These are phyloP conservation scores for Rhinella marina DNA, from an alignment of 2,797 vertebrate genomes.

Conservation along the genomic window DNA sequence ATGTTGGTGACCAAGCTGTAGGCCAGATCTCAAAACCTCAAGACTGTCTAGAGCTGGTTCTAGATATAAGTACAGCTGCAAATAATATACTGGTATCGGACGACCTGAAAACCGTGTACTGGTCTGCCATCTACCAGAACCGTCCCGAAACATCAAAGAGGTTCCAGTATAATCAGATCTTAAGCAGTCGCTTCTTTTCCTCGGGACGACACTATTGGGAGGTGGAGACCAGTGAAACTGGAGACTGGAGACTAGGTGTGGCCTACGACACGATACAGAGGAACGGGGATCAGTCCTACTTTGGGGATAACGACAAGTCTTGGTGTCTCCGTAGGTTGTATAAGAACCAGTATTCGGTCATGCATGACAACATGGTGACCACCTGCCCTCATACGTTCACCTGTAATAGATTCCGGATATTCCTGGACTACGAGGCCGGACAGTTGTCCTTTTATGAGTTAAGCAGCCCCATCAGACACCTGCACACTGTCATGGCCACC, in stretches of 20 bases:
- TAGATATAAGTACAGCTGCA: conserved; percentile 10
- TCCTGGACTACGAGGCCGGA: background rate
- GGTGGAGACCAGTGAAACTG: conserved; percentile 29
- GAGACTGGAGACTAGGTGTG: conserved; percentile 20
- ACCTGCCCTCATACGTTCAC: background rate
- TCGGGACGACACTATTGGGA: conserved; percentile 37
- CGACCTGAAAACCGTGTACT: background rate
- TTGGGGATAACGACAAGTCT: conserved; percentile 32
- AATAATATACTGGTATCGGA: background rate
- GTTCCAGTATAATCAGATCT: conserved; percentile 28
- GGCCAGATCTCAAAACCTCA: background rate
- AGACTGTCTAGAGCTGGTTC: background rate
- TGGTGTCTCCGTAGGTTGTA: conserved; percentile 35
- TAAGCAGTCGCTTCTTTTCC: conserved; percentile 17
- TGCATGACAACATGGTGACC: background rate
- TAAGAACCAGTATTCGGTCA: background rate
- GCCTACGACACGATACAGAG: background rate
- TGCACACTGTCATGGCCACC: background rate
- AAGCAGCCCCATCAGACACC: background rate
- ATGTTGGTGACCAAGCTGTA: background rate
- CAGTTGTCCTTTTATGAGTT: background rate
- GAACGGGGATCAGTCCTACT: background rate
- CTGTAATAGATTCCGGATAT: background rate
- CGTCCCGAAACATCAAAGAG: background rate
- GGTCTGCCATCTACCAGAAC: background rate